Evolutionary conservation across 37 sponge, comb jelly and placozoan genomes (phyloP), one percentile per base, ranked within the genome.

Genomic region (Petrosia ficiformis): DNA sequence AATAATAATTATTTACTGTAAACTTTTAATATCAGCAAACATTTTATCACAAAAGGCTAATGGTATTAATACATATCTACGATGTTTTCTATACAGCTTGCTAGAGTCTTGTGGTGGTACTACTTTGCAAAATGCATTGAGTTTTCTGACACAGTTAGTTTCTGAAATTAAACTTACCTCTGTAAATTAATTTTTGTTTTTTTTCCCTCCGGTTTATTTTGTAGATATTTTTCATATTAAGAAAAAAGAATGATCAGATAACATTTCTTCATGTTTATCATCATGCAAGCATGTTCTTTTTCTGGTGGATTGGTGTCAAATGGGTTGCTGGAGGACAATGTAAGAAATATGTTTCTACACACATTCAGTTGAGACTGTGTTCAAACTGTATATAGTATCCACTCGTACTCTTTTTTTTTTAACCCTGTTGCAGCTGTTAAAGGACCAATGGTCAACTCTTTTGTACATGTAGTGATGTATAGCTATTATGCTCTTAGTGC

Each of bases 271-370:
- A 95, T 68, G 92, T 95, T 71, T 95, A 95, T 73, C 96, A 95
- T 71, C 96, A 95, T 61, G 82, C 89, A 44, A 75, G 86, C 72
- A 95, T 95, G 96, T 88, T 87, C 76, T 80, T 84, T 60, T 80
- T 95, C 39, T 95, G 96, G 96, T 95, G 92, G 92, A 95, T 95
- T 59, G 96, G 96, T 4, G 79, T 91, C 80, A 91, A 91, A 70
- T 95, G 96, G 96, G 96, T 91, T n/a, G 96, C 96, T 33, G 96
- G 92, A 33, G 92, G 92, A 75, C 92, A 86, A 61, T 92, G 92
- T 92, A 41, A 83, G 92, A 78, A 34, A 56, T 52, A 24, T 71
- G 72, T 21, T 44, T 28, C 28, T 70, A 44, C 29, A 29, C 39
- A n/a, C n/a, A n/a, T n/a, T n/a, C 24, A n/a, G 35, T 14, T 42